A percentile compares a stretch with the other conserved stretches of the same genome.
Conservation (phyloP, 2,797 vertebrate species). For the Siniperca undulata region DNA sequence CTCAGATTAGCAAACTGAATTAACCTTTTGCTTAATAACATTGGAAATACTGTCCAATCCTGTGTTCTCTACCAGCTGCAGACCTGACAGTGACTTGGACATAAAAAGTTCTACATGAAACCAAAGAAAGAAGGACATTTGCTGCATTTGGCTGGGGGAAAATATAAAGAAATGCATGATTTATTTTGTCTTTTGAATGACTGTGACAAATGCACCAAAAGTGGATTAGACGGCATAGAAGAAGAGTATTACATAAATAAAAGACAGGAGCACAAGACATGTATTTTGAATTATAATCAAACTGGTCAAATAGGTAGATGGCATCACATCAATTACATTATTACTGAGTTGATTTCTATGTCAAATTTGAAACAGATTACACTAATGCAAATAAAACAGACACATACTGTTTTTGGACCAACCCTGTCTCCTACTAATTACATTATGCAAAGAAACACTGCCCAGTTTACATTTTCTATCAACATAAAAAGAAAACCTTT, state of each 20-base stretch:
- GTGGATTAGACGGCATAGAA: constrained; percentile 15
- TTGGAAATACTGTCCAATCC: not conserved
- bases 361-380: not conserved
- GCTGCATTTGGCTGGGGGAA: not conserved
- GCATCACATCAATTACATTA: not conserved
- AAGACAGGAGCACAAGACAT: not conserved
- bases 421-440: too few species aligned
- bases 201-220: not conserved
- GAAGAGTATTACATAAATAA: not conserved
- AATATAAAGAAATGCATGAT: constrained; percentile 10
- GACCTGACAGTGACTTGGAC: not conserved
- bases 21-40: not conserved
- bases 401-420: not conserved
- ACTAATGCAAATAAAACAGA: not conserved
- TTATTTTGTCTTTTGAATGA: constrained; percentile 16
- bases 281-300: not conserved
- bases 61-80: not conserved
- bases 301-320: constrained; percentile 4
- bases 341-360: not conserved
- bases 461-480: not conserved
- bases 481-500: not conserved
- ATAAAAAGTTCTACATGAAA: constrained; percentile 21
- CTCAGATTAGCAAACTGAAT: not conserved
- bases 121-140: not conserved
- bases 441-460: not conserved